Evolutionary conservation across 1,140 invertebrate species (phyloP), one percentile per base, ranked within the genome.

Genomic region (Cephus cinctus): DNA sequence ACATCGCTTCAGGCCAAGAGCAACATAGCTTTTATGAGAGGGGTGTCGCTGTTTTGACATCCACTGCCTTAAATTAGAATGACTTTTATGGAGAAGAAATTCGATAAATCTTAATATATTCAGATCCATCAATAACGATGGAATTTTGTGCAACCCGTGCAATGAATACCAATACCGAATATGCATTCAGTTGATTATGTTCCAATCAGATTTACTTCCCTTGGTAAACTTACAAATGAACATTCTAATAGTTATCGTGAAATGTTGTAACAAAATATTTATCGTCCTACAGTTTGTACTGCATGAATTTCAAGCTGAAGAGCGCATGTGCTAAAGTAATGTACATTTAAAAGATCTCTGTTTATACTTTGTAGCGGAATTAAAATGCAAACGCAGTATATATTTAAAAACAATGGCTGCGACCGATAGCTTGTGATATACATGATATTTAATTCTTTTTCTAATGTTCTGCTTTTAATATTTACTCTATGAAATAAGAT

Each of bases 1-100:
- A 92, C 57, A 87, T 94, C 23, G 90, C 90, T 22, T 82, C 86
- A 46, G 88, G 86, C 51, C 90, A 89, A 77, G 92, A 92, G 70
- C 87, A 86, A 52, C 92, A 91, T 71, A 91, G 87, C 69, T 96
- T 98, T 81, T 98, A 98, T 75, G 96, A 99, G 75, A 82, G 97
- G 48, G 97, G 97, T 48, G 96, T 99, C 1, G 97, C 96, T 21
- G 83, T 96, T 20, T 80, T 96, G 53, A 92, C 90, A 23, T 94
- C 90, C 34, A 93, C 91, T n/a, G 85, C 89, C 55, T 82, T 94
- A 50, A 92, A 93, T 77, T 95, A 86, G 82, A 8, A n/a, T n/a
- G n/a, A n/a, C n/a, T n/a, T n/a, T n/a, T n/a, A n/a, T n/a, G n/a
- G n/a, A n/a, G n/a, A n/a, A n/a, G n/a, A n/a, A n/a, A n/a, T n/a